Evolutionary conservation across 2,113 vertebrate genomes (phyloP).

Genomic region (Syngnathus floridae): DNA sequence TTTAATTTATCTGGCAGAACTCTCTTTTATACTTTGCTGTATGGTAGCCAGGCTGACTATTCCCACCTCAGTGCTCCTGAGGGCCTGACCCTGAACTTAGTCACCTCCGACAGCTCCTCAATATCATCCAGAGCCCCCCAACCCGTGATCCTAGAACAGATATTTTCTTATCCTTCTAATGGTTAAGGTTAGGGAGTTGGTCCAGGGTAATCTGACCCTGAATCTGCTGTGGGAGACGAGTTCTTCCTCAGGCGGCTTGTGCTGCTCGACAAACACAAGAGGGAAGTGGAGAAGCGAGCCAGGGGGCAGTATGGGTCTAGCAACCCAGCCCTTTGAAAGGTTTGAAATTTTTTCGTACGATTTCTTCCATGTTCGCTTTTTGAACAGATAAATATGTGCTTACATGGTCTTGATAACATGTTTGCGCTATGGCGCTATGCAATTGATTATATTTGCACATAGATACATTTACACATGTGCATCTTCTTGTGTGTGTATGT

Average conservation of each 20-base stretch:
- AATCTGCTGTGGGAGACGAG: conserved; percentile 63
- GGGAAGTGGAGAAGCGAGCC: conserved; percentile 65
- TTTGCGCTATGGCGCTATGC: background rate
- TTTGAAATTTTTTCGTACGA: conserved; percentile 16
- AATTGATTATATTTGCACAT: conserved; percentile 1
- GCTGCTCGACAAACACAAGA: conserved; percentile 52
- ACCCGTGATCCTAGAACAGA: conserved; percentile 66
- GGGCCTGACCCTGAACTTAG: conserved; percentile 70
- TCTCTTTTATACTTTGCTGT: conserved; percentile 26
- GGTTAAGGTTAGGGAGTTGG: conserved; percentile 64
- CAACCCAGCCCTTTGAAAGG: conserved; percentile 58
- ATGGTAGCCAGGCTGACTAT: conserved; percentile 52
- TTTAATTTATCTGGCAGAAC: background rate
- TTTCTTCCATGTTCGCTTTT: conserved; percentile 6
- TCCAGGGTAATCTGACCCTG: conserved; percentile 65
- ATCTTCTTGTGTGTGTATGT: background rate
- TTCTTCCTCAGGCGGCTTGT: conserved; percentile 68
- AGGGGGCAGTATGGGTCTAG: conserved; percentile 69
- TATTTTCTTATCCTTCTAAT: conserved; percentile 68
- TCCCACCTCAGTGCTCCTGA: conserved; percentile 61
- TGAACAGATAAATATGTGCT: background rate
- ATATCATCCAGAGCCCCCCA: conserved; percentile 68
- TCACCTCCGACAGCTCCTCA: conserved; percentile 84
- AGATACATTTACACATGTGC: background rate
- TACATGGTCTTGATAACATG: conserved; percentile 9